phyloP scores from a whole-genome alignment of 2,797 vertebrate species.

The Glossophaga mutica region DNA sequence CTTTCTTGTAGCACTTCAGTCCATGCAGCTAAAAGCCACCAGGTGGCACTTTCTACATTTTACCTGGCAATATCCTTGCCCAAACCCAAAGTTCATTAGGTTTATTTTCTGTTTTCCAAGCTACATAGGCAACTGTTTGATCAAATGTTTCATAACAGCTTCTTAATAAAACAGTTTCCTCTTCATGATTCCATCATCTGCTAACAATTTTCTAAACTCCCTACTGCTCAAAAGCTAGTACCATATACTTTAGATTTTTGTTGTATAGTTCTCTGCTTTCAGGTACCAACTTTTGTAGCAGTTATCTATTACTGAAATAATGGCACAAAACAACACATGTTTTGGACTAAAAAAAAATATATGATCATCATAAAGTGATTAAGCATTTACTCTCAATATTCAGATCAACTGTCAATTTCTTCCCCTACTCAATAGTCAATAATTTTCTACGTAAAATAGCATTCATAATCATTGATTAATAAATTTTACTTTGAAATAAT shows the following conservation, averaged over 20 bases:
- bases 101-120: not conserved
- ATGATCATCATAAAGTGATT: not conserved
- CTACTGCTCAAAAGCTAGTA: not conserved
- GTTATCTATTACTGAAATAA: not conserved
- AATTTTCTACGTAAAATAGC: not conserved
- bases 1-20: not conserved
- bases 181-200: not conserved
- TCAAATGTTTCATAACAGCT: not conserved
- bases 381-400: not conserved
- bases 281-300: not conserved
- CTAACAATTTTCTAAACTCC: not conserved
- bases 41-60: conserved; percentile 38
- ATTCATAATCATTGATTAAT: not conserved
- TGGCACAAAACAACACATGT: not conserved
- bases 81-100: not conserved
- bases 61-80: not conserved
- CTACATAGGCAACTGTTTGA: not conserved
- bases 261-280: not conserved
- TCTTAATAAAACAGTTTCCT: not conserved
- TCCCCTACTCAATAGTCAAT: not conserved
- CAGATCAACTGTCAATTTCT: not conserved
- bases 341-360: not conserved
- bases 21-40: not conserved
- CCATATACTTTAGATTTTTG: not conserved
- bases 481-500: conserved; percentile 26